Evolutionary conservation across 2,113 vertebrate genomes (phyloP), one percentile per base, ranked within the genome.

Genomic region (Haemorhous mexicanus): DNA sequence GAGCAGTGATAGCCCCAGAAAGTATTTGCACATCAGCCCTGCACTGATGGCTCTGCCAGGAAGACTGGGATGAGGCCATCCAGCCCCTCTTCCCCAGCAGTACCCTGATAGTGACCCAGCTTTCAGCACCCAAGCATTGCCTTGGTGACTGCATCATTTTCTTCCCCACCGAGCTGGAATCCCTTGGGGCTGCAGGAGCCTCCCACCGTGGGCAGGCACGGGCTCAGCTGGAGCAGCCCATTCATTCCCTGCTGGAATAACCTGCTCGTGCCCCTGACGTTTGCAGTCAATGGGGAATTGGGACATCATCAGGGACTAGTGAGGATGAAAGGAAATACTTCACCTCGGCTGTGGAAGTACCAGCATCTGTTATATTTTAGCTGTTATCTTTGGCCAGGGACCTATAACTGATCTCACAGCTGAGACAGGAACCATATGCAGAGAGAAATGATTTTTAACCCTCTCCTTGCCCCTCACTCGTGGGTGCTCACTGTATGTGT

Each of bases 251-350:
- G 1, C 79, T 94, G 79, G 95, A 96, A 95, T 83, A 91, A 95
- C 95, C 64, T 95, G 83, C 89, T 97, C 15, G 14, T 96, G 95
- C 67, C 93, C 96, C 94, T 97, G 96, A 94, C 55, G 1, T 96
- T 97, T 94, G 33, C 75, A 96, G 64, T 74, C 93, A 94, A 91
- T 66, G 85, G 89, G 95, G 87, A 89, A 92, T 74, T 95, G 94
- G 92, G 94, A 94, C 89, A 86, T 91, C 94, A 96, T 96, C 94
- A 93, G 86, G 86, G 83, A 92, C 84, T 92, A 64, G 74, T 59
- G 59, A 91, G 83, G 93, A 97, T 96, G 94, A 97, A 98, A 97
- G 94, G 84, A 98, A 97, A 95, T 97, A 96, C 94, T 94, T 95
- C 86, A 95, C 94, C 86, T 97, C 70, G 67, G 72, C 89, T 87